These are phyloP conservation scores for Spheniscus mendiculus DNA, from an alignment of 2,113 vertebrate species.

Conservation along the genomic window DNA sequence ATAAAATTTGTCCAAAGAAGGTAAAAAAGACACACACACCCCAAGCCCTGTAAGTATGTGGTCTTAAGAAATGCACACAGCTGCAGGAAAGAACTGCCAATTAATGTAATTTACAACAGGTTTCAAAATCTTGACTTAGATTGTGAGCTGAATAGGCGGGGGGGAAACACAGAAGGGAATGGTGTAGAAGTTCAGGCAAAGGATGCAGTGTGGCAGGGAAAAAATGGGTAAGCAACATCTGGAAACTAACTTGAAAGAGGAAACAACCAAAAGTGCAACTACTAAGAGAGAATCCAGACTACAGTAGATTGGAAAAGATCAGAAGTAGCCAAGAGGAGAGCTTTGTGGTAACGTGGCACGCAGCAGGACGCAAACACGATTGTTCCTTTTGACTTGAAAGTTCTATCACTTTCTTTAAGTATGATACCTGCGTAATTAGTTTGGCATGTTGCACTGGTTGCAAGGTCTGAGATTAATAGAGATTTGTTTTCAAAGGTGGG, in stretches of 20 bases:
- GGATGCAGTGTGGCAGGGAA: slow-evolving; percentile 45
- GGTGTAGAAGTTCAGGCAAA: slow-evolving; percentile 50
- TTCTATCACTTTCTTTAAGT: background rate
- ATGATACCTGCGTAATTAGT: background rate
- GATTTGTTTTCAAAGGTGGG: background rate
- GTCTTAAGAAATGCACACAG: slow-evolving; percentile 22
- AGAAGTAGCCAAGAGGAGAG: slow-evolving; percentile 20
- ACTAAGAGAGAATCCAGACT: slow-evolving; percentile 46
- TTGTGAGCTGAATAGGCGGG: background rate
- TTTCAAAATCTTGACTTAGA: slow-evolving; percentile 49
- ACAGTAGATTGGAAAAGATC: slow-evolving; percentile 23
- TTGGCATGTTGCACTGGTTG: background rate
- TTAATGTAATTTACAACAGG: slow-evolving; percentile 52
- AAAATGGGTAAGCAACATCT: slow-evolving; percentile 57
- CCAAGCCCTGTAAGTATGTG: background rate
- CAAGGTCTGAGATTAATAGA: background rate
- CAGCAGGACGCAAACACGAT: background rate
- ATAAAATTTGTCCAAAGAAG: slow-evolving; percentile 9
- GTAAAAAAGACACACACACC: background rate
- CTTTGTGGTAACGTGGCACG: background rate
- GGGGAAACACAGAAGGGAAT: background rate
- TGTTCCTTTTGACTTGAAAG: slow-evolving; percentile 7
- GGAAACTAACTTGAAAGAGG: slow-evolving; percentile 63
- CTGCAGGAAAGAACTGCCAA: slow-evolving; percentile 43
- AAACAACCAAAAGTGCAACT: slow-evolving; percentile 55